Percentiles rank a stretch among this genome's conserved stretches.
Conservation (phyloP, 2,113 vertebrate genomes). For the Strix aluco region DNA sequence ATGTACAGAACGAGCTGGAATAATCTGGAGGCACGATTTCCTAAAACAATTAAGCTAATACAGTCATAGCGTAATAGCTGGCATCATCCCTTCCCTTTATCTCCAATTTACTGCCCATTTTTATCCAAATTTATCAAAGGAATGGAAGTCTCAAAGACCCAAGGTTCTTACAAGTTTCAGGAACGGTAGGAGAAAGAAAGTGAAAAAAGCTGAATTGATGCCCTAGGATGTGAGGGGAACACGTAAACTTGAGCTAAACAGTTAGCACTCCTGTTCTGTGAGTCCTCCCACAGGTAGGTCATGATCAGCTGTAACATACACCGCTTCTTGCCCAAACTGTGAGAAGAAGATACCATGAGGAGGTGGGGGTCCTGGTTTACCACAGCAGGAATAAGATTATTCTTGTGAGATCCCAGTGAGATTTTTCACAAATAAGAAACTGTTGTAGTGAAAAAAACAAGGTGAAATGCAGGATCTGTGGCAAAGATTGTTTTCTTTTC, state of each 20-base stretch:
- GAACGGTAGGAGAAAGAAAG: not conserved
- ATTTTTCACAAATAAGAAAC: not conserved
- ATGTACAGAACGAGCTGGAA: not conserved
- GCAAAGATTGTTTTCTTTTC: not conserved
- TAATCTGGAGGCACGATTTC: not conserved
- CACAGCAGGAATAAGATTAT: not conserved
- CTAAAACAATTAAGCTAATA: not conserved
- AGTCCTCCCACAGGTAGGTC: not conserved
- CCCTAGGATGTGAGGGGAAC: not conserved
- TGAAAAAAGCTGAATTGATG: not conserved
- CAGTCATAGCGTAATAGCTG: not conserved
- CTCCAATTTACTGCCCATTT: not conserved
- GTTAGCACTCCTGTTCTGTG: not conserved
- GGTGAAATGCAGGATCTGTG: not conserved
- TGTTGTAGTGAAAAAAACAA: not conserved
- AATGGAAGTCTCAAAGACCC: not conserved
- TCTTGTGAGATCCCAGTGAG: not conserved
- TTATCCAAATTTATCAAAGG: not conserved
- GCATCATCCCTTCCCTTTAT: not conserved
- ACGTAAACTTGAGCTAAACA: not conserved
- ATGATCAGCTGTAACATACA: not conserved
- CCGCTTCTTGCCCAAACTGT: not conserved
- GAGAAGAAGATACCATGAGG: not conserved
- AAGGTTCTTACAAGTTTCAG: not conserved
- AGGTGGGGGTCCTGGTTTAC: not conserved